Conservation (phyloP, 1,140 invertebrate species). For the Trialeurodes vaporariorum region DNA sequence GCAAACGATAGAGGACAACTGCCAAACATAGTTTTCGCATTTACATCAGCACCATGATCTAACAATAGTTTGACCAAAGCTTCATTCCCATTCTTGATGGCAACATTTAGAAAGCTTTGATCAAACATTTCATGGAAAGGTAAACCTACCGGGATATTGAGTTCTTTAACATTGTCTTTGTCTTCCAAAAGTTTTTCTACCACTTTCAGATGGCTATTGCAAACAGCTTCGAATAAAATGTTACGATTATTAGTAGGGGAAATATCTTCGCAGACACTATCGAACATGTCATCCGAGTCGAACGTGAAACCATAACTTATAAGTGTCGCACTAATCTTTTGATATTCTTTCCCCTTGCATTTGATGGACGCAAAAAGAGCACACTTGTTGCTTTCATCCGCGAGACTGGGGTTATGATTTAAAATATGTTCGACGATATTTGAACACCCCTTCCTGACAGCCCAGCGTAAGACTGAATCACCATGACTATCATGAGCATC, state of each 20-base stretch:
- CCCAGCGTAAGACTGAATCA: background rate
- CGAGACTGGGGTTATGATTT: background rate
- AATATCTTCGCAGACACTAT: no score
- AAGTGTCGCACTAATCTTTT: background rate
- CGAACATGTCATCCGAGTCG: background rate
- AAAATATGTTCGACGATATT: background rate
- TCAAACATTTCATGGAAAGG: background rate
- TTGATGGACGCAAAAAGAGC: background rate
- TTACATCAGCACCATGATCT: background rate
- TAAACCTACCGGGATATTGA: no score
- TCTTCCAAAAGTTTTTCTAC: background rate
- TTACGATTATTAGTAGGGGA: background rate
- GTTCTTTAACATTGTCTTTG: background rate
- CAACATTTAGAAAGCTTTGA: background rate
- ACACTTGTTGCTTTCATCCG: background rate
- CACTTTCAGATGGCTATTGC: background rate
- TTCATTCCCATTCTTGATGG: conserved; percentile 25
- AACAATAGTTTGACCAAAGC: conserved; percentile 17
- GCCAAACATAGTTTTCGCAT: background rate
- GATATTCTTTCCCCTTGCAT: background rate
- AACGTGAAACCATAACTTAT: background rate
- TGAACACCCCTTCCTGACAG: background rate
- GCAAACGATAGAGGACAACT: background rate
- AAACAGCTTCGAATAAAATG: background rate
- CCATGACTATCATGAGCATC: conserved; percentile 11